Base-by-base conservation (phyloP, 2,888 invertebrate genomes). In the Brachypalpus laphriformis region DNA sequence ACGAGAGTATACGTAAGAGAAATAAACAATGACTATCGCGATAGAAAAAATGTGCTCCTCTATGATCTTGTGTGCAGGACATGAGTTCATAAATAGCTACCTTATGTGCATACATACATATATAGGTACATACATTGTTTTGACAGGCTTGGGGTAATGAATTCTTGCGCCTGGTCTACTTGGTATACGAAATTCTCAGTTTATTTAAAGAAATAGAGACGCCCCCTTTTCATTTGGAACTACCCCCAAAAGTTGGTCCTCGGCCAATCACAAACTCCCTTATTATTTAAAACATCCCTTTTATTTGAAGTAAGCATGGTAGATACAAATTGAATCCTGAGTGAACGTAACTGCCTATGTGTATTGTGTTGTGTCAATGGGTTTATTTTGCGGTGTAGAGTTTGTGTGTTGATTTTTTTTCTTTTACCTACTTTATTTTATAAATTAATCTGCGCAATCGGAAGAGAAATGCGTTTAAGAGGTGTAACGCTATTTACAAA, bases 401-500 rank as follows among this genome's bases (percentile, higher is more conserved):
- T 54, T 75, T 74, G 68, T 65, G 72, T 71, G 68, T 71, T 57
- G 18, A 49, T 68, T 63, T 47, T 6, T 57, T 65, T 74, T 18
- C 16, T 54, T 82, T 72, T 57, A 65, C n/a, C n/a, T n/a, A n/a
- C 61, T 83, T 82, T 18, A 31, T 72, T 72, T 81, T 75, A 57
- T 75, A 74, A 83, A 81, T 81, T 75, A 81, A 85, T 85, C 70
- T 75, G 42, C 57, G 68, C 81, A 80, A 74, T 74, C 72, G 80
- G 63, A 83, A 83, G 54, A 74, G 61, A 74, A 83, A 80, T 83
- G 71, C 74, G 61, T 74, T 80, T 74, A 74, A 74, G 83, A 83
- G 83, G 80, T 83, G 80, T 83, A 83, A 80, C 74, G 72, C 78
- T 66, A 82, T 82, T 82, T 78, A 82, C 66, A 54, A 70, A 83